Conservation (phyloP, 2,888 invertebrate genomes). For the Eudemis profundana region DNA sequence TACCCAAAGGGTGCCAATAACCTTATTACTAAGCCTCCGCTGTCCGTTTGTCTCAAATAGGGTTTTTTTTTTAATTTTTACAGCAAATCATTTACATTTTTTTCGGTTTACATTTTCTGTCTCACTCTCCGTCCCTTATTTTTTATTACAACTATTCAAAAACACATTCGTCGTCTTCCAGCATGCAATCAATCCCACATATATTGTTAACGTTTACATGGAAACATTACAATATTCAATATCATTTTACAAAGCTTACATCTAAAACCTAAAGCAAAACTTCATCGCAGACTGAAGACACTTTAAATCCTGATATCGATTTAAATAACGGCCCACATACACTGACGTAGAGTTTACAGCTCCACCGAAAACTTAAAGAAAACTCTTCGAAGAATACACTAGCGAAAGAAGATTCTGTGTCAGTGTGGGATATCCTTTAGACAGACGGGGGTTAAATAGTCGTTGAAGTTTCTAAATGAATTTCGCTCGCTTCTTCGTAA, state of each 20-base stretch:
- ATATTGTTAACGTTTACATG: neutral
- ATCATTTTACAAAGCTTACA: slow-evolving; percentile 31
- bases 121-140: too few relatives aligned
- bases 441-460: slow-evolving; percentile 3
- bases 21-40: too few relatives aligned
- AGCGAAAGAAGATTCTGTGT: neutral
- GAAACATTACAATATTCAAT: slow-evolving; percentile 15
- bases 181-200: too few relatives aligned
- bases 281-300: slow-evolving; percentile 24
- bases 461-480: slow-evolving; percentile 17
- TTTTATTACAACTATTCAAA: too few relatives aligned
- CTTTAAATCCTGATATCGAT: slow-evolving; percentile 23
- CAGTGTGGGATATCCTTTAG: slow-evolving; percentile 2
- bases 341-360: neutral
- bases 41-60: too few relatives aligned
- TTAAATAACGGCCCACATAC: slow-evolving; percentile 5
- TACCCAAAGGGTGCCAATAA: too few relatives aligned
- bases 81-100: too few relatives aligned
- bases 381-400: neutral
- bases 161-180: too few relatives aligned
- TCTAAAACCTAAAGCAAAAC: slow-evolving; percentile 19
- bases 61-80: too few relatives aligned
- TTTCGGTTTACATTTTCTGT: too few relatives aligned
- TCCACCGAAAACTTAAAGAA: neutral
- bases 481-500: slow-evolving; percentile 16